Percentiles rank a stretch among this genome's conserved stretches.
phyloP scores from a whole-genome alignment of 2,797 vertebrate species.

The Crypturellus tataupa region DNA sequence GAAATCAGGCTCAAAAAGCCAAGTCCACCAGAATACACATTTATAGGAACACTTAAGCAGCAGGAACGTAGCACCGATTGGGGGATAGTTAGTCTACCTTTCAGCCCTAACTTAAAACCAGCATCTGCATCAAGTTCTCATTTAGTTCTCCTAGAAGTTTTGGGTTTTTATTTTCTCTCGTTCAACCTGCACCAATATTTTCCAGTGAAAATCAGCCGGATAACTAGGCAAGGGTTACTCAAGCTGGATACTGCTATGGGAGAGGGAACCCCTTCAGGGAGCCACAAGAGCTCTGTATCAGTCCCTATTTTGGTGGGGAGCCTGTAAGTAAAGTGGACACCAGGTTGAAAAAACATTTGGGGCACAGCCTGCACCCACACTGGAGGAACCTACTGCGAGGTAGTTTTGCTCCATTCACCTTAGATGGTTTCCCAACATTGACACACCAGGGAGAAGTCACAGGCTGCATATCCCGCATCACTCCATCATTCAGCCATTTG shows the following conservation, averaged over 20 bases:
- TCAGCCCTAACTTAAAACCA: neutral
- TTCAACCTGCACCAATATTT: neutral
- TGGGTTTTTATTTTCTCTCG: neutral
- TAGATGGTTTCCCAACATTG: neutral
- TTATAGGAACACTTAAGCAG: neutral
- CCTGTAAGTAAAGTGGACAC: neutral
- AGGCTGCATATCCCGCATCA: neutral
- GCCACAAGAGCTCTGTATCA: neutral
- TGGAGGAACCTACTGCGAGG: neutral
- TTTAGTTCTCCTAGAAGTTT: neutral
- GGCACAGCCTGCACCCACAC: neutral
- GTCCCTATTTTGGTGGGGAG: neutral
- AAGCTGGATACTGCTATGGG: neutral
- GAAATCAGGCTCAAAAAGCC: neutral
- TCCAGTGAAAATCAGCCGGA: neutral
- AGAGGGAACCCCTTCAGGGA: neutral
- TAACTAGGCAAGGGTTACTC: neutral
- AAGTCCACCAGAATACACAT: neutral
- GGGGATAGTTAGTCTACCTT: neutral
- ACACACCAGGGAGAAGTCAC: neutral
- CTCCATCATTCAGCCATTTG: neutral
- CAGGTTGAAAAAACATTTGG: neutral
- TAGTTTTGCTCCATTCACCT: neutral
- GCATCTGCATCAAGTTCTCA: neutral
- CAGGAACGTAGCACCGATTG: fast-evolving